A percentile compares a stretch with the other conserved stretches of the same genome.
Conservation (phyloP, 2,888 invertebrate species). For the Latrodectus hesperus region DNA sequence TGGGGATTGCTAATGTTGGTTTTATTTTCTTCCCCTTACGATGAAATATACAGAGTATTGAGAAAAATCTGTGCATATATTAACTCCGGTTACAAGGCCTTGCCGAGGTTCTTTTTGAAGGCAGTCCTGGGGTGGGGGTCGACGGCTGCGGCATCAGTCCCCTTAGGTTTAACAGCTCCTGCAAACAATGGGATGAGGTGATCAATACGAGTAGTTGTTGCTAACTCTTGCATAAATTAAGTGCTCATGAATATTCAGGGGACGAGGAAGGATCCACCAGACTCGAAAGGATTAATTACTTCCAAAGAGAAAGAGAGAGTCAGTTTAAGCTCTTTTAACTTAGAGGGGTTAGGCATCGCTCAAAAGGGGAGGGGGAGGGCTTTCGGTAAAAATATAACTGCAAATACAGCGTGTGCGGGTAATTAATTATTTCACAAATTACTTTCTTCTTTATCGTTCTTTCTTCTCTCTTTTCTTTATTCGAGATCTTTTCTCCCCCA, state of each 20-base stretch:
- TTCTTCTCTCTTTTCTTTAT: conserved; percentile 28
- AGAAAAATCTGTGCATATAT: conserved; percentile 70
- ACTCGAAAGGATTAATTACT: conserved; percentile 69
- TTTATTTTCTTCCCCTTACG: conserved; percentile 55
- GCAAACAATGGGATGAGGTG: conserved; percentile 66
- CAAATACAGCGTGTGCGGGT: conserved; percentile 68
- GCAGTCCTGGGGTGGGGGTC: background rate
- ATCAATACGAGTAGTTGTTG: conserved; percentile 69
- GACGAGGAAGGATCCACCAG: conserved; percentile 59
- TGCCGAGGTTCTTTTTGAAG: conserved; percentile 49
- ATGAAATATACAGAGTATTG: conserved; percentile 59
- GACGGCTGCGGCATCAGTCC: conserved; percentile 18
- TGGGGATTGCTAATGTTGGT: conserved; percentile 69
- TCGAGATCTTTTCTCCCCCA: conserved; percentile 3
- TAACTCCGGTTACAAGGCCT: conserved; percentile 63
- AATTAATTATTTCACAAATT: conserved; percentile 70
- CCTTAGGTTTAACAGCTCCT: conserved; percentile 65
- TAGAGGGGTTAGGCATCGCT: conserved; percentile 65
- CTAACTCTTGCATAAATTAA: conserved; percentile 70
- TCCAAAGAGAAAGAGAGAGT: conserved; percentile 47
- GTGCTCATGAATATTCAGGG: conserved; percentile 66
- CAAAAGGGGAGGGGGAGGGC: conserved; percentile 36
- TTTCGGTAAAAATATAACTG: conserved; percentile 69
- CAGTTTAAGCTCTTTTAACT: conserved; percentile 65
- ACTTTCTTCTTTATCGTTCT: conserved; percentile 63